These are phyloP conservation scores for Rhingia campestris DNA, from an alignment of 2,888 invertebrate genomes.

Conservation along the genomic window DNA sequence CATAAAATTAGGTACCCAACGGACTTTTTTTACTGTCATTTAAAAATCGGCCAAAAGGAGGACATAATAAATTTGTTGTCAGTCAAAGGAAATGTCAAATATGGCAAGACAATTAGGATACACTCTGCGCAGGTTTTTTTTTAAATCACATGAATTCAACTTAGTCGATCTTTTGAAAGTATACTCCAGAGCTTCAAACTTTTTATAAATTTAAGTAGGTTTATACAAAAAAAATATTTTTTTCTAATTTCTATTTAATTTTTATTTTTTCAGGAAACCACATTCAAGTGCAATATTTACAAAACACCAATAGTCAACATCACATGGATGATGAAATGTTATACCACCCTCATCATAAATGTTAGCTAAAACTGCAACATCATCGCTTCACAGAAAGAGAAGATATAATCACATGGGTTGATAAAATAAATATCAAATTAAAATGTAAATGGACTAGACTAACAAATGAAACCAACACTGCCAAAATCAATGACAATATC, in stretches of 20 bases:
- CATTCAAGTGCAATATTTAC: constrained; percentile 4
- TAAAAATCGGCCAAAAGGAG: too few relatives aligned
- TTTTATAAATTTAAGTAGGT: too few relatives aligned
- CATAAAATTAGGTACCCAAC: too few relatives aligned
- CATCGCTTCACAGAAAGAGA: constrained; percentile 62
- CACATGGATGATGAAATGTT: neutral
- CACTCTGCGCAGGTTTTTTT: too few relatives aligned
- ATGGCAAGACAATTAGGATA: too few relatives aligned
- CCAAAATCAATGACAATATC: constrained; percentile 74
- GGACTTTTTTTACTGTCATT: too few relatives aligned
- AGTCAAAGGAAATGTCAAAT: too few relatives aligned
- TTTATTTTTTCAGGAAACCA: constrained; percentile 35
- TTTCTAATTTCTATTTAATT: neutral
- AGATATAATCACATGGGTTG: constrained; percentile 62
- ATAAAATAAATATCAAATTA: constrained; percentile 16
- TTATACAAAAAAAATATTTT: neutral
- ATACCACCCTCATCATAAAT: constrained; percentile 40
- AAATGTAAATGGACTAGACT: constrained; percentile 44
- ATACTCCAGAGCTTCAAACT: too few relatives aligned
- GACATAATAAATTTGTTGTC: too few relatives aligned
- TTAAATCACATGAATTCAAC: too few relatives aligned
- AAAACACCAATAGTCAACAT: neutral
- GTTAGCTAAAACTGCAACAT: constrained; percentile 47
- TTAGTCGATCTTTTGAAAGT: too few relatives aligned
- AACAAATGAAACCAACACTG: constrained; percentile 71